phyloP scores from a whole-genome alignment of 2,113 vertebrate species.

The Microtus ochrogaster region DNA sequence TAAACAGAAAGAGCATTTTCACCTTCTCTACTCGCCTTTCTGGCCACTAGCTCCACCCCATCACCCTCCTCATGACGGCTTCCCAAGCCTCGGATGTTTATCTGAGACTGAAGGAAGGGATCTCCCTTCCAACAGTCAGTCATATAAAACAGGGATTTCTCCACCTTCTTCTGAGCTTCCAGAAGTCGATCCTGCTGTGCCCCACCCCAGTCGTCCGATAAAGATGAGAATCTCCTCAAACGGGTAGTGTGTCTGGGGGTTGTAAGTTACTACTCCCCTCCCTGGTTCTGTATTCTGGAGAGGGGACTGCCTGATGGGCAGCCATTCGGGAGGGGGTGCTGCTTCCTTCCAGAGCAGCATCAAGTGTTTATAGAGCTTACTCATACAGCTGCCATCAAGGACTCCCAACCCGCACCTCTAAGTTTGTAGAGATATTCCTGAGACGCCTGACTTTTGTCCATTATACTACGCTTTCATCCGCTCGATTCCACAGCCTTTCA shows the following conservation, averaged over 20 bases:
- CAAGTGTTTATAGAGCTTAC: too few relatives aligned
- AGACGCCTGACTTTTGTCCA: not conserved
- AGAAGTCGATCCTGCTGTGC: not conserved
- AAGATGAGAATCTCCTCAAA: not conserved
- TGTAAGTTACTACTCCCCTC: not conserved
- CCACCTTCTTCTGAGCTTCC: not conserved
- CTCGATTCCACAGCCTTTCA: not conserved
- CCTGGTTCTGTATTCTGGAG: not conserved
- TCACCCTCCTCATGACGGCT: fast-evolving
- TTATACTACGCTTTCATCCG: not conserved
- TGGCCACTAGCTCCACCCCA: not conserved
- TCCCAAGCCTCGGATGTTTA: not conserved
- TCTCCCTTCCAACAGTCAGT: not conserved
- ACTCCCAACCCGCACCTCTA: not conserved
- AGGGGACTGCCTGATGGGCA: not conserved
- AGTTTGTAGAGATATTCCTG: not conserved
- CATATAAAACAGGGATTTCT: not conserved
- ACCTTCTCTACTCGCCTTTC: not conserved
- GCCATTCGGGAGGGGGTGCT: too few relatives aligned
- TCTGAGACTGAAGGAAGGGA: too few relatives aligned
- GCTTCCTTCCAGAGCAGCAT: not conserved
- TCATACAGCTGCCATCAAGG: not conserved
- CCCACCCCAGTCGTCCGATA: not conserved
- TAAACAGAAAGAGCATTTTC: not conserved
- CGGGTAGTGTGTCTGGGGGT: not conserved